A percentile compares a stretch with the other conserved stretches of the same genome.
Conservation (phyloP, 2,797 vertebrate genomes). For the Lutjanus argentimaculatus region DNA sequence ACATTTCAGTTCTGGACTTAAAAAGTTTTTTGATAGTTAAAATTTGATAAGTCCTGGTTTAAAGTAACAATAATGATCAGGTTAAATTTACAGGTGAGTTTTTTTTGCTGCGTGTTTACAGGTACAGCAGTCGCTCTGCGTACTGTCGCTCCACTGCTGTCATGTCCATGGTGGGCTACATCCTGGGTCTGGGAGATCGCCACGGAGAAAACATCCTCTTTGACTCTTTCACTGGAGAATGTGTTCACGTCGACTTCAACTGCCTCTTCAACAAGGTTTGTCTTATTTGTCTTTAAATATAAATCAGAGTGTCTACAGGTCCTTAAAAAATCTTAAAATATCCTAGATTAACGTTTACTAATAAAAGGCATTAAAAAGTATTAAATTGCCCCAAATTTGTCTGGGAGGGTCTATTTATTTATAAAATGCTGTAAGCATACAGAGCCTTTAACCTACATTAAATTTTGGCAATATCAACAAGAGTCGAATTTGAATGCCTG, state of each 20-base stretch:
- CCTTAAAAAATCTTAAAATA: too few species aligned
- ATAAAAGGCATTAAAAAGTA: too few species aligned
- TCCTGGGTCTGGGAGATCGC: slow-evolving; percentile 96
- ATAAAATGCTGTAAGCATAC: too few species aligned
- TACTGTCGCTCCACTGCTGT: slow-evolving; percentile 98
- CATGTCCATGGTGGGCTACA: slow-evolving; percentile 99
- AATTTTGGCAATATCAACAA: too few species aligned
- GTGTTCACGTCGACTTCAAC: slow-evolving; percentile 99
- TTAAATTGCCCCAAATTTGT: too few species aligned
- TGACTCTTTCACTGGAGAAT: slow-evolving; percentile 96
- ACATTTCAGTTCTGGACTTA: not conserved
- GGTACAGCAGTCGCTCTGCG: slow-evolving; percentile 97
- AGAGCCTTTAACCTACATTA: too few species aligned
- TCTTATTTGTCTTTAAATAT: not conserved
- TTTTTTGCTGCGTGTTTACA: slow-evolving; percentile 57
- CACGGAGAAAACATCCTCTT: slow-evolving; percentile 99
- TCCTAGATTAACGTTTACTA: too few species aligned
- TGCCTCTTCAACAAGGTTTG: slow-evolving; percentile 99
- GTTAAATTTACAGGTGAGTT: not conserved
- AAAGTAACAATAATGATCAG: not conserved
- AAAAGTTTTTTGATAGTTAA: not conserved
- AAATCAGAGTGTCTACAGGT: not conserved
- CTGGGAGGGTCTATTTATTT: too few species aligned
- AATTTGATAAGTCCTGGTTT: not conserved
- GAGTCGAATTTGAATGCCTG: too few species aligned